Evolutionary conservation across 1,140 invertebrate species (phyloP).

Genomic region (Scaptomyza graminum): DNA sequence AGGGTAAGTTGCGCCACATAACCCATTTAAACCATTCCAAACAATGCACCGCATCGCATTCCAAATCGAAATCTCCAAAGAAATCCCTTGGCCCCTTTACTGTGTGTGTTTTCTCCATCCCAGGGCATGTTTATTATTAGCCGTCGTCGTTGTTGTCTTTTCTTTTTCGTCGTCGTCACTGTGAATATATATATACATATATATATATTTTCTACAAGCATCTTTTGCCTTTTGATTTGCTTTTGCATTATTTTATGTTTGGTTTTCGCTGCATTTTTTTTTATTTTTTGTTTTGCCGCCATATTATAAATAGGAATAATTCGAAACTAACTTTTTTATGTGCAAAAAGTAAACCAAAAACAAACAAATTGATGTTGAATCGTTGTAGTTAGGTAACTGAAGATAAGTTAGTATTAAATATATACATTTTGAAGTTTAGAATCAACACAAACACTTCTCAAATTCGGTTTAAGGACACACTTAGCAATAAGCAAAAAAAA

Average conservation of each 20-base stretch:
- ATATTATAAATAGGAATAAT: slow-evolving; percentile 8
- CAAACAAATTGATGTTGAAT: not conserved
- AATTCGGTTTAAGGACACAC: not conserved
- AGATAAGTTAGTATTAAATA: no score
- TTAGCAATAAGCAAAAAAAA: not conserved
- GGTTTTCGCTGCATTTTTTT: slow-evolving; percentile 21
- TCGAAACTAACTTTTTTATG: not conserved
- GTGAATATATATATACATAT: not conserved
- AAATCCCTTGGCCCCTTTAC: slow-evolving; percentile 11
- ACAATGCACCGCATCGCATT: slow-evolving; percentile 74
- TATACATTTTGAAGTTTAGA: no score
- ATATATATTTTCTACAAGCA: not conserved
- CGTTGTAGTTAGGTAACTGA: no score
- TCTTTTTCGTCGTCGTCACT: not conserved
- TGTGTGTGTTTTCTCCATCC: slow-evolving; percentile 28
- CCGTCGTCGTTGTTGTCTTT: slow-evolving; percentile 38
- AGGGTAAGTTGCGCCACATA: slow-evolving; percentile 83
- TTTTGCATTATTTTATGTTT: slow-evolving; percentile 41
- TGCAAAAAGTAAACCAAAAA: not conserved
- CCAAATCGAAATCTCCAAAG: slow-evolving; percentile 22
- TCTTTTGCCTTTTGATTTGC: slow-evolving; percentile 52
- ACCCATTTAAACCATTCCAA: slow-evolving; percentile 7
- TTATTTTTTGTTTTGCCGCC: slow-evolving; percentile 11
- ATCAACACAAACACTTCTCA: no score
- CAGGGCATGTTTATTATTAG: slow-evolving; percentile 56